A percentile compares a stretch with the other conserved stretches of the same genome.
Evolutionary conservation across 2,113 vertebrate genomes (phyloP).

Genomic region (Hippocampus mohnikei): DNA sequence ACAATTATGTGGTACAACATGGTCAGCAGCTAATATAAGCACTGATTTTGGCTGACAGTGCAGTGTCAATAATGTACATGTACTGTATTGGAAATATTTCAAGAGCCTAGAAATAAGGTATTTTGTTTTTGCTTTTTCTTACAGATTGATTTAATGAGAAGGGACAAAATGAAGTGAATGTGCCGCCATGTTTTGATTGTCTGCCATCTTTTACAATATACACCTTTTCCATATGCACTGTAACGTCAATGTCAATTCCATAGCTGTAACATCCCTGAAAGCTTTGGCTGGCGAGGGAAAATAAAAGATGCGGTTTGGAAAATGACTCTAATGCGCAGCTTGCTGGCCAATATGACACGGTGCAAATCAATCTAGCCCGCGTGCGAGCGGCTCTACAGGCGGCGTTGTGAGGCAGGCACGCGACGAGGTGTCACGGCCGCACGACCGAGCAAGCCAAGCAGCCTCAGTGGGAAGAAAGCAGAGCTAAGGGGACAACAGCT

Average conservation of each 20-base stretch:
- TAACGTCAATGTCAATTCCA: slow-evolving; percentile 45
- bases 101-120: neutral
- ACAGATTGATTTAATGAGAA: neutral
- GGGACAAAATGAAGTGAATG: neutral
- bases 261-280: slow-evolving; percentile 60
- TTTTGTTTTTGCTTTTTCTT: neutral
- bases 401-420: slow-evolving; percentile 43
- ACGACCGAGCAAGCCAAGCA: slow-evolving; percentile 7
- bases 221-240: slow-evolving; percentile 60
- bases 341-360: slow-evolving; percentile 49
- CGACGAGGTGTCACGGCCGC: slow-evolving; percentile 21
- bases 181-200: neutral
- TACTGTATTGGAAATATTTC: neutral
- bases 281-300: slow-evolving; percentile 17
- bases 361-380: slow-evolving; percentile 51
- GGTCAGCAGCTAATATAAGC: neutral
- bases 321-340: slow-evolving; percentile 57
- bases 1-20: no score
- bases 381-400: slow-evolving; percentile 28
- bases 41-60: neutral
- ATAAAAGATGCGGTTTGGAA: slow-evolving; percentile 54
- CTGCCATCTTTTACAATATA: slow-evolving; percentile 16
- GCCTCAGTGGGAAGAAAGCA: slow-evolving; percentile 25
- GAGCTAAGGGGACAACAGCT: slow-evolving; percentile 44
- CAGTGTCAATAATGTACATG: neutral